These are phyloP conservation scores for Zaprionus lineosus DNA, from an alignment of 2,888 invertebrate species.

Conservation along the genomic window DNA sequence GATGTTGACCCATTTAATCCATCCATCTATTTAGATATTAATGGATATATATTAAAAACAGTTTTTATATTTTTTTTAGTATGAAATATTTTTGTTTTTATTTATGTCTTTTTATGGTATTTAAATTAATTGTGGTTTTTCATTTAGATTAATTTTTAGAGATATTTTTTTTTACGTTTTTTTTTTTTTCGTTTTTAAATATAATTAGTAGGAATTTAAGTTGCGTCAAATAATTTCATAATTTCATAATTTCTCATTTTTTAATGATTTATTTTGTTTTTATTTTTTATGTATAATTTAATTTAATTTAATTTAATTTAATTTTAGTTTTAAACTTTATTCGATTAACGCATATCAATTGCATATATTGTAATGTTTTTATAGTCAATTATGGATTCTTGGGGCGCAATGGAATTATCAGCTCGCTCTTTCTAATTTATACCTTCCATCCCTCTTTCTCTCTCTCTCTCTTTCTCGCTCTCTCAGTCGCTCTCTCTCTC, in stretches of 20 bases:
- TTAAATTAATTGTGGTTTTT: conserved; percentile 70
- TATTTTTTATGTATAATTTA: background rate
- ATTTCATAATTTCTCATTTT: conserved; percentile 36
- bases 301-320: no score
- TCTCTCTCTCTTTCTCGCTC: background rate
- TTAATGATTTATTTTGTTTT: conserved; percentile 9
- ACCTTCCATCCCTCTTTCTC: background rate
- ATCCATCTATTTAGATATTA: no score
- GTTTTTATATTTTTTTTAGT: conserved; percentile 36
- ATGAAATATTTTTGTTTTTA: conserved; percentile 69
- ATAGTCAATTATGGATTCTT: conserved; percentile 62
- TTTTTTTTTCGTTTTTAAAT: no score
- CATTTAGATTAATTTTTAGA: conserved; percentile 66
- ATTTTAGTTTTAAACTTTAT: no score
- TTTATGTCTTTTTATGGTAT: conserved; percentile 57
- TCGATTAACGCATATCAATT: conserved; percentile 60
- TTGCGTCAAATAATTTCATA: conserved; percentile 74
- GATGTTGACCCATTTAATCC: no score
- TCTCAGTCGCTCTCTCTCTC: no score
- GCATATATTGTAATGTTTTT: conserved; percentile 44
- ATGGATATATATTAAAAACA: background rate
- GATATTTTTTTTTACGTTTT: conserved; percentile 60
- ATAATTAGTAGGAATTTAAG: conserved; percentile 78
- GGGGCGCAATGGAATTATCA: background rate
- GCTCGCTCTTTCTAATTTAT: background rate